These are phyloP conservation scores for Ondatra zibethicus DNA, from an alignment of 2,113 vertebrate genomes.

Conservation along the genomic window DNA sequence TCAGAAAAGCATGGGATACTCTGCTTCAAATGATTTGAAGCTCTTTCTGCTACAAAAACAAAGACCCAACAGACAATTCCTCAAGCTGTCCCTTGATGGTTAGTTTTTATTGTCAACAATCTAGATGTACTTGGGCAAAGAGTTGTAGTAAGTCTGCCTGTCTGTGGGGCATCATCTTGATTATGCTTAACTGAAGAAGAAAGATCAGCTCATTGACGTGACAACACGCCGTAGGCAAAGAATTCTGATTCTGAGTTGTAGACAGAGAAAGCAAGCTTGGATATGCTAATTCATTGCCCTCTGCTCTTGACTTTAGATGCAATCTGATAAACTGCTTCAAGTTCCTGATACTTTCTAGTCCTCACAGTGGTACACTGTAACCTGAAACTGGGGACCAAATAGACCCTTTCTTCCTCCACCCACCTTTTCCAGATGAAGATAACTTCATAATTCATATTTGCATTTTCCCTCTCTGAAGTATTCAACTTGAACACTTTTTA, in stretches of 20 bases:
- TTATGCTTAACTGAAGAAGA: not conserved
- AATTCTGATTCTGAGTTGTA: not conserved
- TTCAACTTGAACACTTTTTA: not conserved
- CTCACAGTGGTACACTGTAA: not conserved
- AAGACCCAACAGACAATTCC: not conserved
- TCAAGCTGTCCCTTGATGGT: not conserved
- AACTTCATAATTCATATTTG: not conserved
- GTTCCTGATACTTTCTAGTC: not conserved
- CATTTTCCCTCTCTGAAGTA: not conserved
- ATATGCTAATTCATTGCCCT: not conserved
- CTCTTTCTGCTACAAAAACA: not conserved
- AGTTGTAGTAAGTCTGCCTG: not conserved
- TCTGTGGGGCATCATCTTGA: not conserved
- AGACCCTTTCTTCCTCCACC: not conserved
- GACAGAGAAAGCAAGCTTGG: not conserved
- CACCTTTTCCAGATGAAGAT: not conserved
- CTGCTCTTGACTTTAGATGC: not conserved
- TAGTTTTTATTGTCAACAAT: not conserved
- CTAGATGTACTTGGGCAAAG: not conserved
- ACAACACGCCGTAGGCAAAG: no score
- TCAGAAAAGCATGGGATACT: not conserved
- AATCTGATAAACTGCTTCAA: no score
- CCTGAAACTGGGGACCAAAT: not conserved
- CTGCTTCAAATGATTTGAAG: not conserved
- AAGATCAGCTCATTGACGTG: not conserved